A percentile compares a stretch with the other conserved stretches of the same genome.
These are phyloP conservation scores for Xiphophorus couchianus DNA, from an alignment of 2,113 vertebrate genomes.

Conservation along the genomic window DNA sequence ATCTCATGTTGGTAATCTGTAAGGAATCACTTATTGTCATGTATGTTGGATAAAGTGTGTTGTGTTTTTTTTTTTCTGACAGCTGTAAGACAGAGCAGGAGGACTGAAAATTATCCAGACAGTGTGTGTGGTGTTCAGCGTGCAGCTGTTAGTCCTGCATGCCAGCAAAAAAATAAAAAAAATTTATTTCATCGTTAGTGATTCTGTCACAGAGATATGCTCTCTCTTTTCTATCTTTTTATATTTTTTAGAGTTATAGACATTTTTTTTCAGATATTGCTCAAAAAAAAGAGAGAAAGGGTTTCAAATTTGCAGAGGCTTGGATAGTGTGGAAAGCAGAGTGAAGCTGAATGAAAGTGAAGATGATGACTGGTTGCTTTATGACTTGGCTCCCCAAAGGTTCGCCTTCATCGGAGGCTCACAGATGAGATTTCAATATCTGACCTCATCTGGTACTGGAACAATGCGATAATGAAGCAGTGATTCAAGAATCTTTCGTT, in stretches of 20 bases:
- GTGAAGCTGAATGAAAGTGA: neutral
- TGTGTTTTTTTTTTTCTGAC: slow-evolving; percentile 8
- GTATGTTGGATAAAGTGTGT: slow-evolving; percentile 23
- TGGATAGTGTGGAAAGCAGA: neutral
- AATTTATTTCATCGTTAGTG: neutral
- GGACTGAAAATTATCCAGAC: neutral
- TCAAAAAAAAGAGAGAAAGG: neutral
- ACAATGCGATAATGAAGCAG: neutral
- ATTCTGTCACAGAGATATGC: neutral
- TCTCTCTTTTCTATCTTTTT: too few relatives aligned
- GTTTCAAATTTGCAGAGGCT: neutral
- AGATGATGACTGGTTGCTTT: neutral
- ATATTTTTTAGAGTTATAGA: too few relatives aligned
- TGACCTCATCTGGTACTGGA: neutral
- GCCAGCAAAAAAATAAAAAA: neutral
- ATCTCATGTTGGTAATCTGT: neutral
- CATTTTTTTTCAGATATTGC: neutral
- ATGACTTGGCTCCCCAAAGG: neutral
- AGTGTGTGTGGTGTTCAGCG: neutral
- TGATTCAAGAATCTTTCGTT: neutral
- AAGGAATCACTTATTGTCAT: slow-evolving; percentile 26
- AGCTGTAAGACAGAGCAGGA: neutral
- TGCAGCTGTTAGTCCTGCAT: slow-evolving; percentile 7
- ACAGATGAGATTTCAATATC: neutral
- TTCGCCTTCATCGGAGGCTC: neutral